These are phyloP conservation scores for Sylvicapra grimmia DNA, from an alignment of 2,113 vertebrate genomes.

Conservation along the genomic window DNA sequence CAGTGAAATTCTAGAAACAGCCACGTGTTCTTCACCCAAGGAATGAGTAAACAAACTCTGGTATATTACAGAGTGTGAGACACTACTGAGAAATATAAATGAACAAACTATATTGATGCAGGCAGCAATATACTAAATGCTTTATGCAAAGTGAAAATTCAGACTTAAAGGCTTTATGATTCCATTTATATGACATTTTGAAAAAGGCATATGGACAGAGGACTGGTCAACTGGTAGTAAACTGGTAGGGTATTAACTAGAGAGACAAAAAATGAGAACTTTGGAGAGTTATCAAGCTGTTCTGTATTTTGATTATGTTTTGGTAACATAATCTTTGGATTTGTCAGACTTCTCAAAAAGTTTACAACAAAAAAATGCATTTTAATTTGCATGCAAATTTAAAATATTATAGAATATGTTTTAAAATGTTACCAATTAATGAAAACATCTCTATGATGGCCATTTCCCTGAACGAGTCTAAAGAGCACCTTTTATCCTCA, in stretches of 20 bases:
- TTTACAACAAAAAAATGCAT: neutral
- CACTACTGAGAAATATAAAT: too few species aligned
- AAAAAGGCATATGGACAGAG: neutral
- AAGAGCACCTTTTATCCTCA: neutral
- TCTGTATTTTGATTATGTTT: neutral
- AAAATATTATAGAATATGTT: neutral
- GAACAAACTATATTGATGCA: too few species aligned
- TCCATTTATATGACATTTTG: neutral
- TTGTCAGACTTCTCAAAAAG: neutral
- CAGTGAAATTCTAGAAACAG: too few species aligned
- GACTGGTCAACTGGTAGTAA: neutral
- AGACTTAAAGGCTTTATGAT: too few species aligned
- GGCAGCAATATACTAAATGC: too few species aligned
- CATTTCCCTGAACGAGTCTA: neutral
- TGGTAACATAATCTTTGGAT: neutral
- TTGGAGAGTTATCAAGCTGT: neutral
- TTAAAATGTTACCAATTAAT: neutral
- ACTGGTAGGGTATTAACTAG: neutral
- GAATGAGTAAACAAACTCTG: too few species aligned
- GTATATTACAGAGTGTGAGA: too few species aligned
- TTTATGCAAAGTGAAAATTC: too few species aligned
- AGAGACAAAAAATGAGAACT: neutral
- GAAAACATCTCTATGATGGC: neutral
- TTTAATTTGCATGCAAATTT: neutral
- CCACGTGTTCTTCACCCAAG: too few species aligned